Percentiles rank a stretch among this genome's conserved stretches.
Conservation (phyloP, 2,113 vertebrate species). For the Cisticola juncidis region DNA sequence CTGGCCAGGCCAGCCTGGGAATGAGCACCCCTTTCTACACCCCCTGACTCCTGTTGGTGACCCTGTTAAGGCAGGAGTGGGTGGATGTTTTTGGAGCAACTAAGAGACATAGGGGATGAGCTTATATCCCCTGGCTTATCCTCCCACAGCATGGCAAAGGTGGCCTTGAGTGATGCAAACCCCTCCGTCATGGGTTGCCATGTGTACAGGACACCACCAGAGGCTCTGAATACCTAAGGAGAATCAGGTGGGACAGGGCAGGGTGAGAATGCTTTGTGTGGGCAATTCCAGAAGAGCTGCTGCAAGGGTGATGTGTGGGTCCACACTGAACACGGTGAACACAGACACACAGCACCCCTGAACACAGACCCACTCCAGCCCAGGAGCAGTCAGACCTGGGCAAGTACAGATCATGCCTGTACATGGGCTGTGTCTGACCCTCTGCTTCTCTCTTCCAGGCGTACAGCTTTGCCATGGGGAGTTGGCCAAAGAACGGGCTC, state of each 20-base stretch:
- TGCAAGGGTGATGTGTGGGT: rapidly evolving
- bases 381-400: neutral
- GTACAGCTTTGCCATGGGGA: conserved; percentile 85
- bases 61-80: neutral
- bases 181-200: rapidly evolving
- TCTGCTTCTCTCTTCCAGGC: conserved; percentile 79
- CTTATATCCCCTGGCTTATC: neutral
- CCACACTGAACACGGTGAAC: rapidly evolving
- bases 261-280: neutral
- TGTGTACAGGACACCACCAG: neutral
- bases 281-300: neutral
- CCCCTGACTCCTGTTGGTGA: neutral
- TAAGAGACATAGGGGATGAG: neutral
- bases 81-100: neutral
- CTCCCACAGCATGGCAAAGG: rapidly evolving
- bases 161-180: neutral
- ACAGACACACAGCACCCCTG: rapidly evolving
- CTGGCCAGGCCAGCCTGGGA: neutral
- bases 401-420: neutral
- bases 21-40: neutral
- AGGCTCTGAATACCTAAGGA: neutral
- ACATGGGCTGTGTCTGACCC: conserved; percentile 34
- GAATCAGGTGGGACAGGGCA: neutral
- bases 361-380: rapidly evolving
- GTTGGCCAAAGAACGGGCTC: conserved; percentile 85